Conservation (phyloP, 2,113 vertebrate species). For the Suncus etruscus region DNA sequence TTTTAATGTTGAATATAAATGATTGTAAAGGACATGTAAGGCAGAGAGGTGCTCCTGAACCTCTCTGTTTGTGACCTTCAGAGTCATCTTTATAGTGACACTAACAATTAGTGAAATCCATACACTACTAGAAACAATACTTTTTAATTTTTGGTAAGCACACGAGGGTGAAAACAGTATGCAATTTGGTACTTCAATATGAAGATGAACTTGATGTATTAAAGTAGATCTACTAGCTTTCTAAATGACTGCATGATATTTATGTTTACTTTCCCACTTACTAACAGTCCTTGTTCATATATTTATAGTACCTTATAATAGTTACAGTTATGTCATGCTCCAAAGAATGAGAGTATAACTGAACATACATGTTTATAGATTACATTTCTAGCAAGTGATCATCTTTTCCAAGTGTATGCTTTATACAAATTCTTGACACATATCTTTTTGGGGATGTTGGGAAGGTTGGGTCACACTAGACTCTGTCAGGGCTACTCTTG, state of each 20-base stretch:
- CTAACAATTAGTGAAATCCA: not conserved
- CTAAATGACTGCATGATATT: not conserved
- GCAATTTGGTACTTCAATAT: not conserved
- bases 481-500: too few relatives aligned
- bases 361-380: not conserved
- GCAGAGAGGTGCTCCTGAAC: too few relatives aligned
- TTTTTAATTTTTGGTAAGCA: not conserved
- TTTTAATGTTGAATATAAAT: not conserved
- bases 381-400: not conserved
- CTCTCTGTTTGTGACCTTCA: too few relatives aligned
- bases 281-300: not conserved
- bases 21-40: not conserved
- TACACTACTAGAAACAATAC: not conserved
- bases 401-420: constrained; percentile 1
- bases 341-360: not conserved
- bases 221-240: not conserved
- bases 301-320: not conserved
- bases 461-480: too few relatives aligned
- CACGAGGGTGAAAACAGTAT: not conserved
- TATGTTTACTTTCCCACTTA: not conserved
- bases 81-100: not conserved
- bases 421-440: constrained; percentile 10
- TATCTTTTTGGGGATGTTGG: too few relatives aligned
- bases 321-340: not conserved
- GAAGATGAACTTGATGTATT: constrained; percentile 31